These are phyloP conservation scores for Aspidiotus destructor DNA, from an alignment of 2,888 invertebrate genomes.

Conservation along the genomic window DNA sequence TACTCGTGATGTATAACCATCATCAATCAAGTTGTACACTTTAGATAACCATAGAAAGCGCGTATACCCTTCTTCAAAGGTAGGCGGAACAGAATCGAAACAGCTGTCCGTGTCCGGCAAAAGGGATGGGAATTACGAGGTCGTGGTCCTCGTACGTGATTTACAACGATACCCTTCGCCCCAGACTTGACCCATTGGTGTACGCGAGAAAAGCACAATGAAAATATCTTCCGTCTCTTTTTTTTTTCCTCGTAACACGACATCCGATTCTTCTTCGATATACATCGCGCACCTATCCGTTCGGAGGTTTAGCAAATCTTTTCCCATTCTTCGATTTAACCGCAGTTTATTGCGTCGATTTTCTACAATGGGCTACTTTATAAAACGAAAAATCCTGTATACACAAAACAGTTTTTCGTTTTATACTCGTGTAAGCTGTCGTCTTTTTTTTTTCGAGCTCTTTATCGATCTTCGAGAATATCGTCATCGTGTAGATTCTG, in stretches of 20 bases:
- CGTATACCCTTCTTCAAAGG: conserved; percentile 20
- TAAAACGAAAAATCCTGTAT: neutral
- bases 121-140: conserved; percentile 25
- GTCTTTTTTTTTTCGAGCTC: neutral
- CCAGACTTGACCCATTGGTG: conserved; percentile 26
- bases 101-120: conserved; percentile 28
- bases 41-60: conserved; percentile 22
- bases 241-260: neutral
- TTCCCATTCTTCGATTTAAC: conserved; percentile 22
- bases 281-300: conserved; percentile 19
- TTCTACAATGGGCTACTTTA: neutral
- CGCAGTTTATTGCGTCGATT: conserved; percentile 5
- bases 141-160: conserved; percentile 31
- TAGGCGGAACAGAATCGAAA: conserved; percentile 25
- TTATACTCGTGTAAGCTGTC: too few species aligned
- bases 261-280: conserved; percentile 19
- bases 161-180: conserved; percentile 28
- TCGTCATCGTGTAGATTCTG: neutral
- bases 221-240: conserved; percentile 19
- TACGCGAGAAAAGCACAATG: conserved; percentile 13
- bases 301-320: conserved; percentile 9
- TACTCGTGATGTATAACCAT: conserved; percentile 31
- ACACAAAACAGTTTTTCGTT: too few species aligned
- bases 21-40: conserved; percentile 32
- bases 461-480: conserved; percentile 23